phyloP scores from a whole-genome alignment of 2,113 vertebrate genomes.

The Corvus cornix region DNA sequence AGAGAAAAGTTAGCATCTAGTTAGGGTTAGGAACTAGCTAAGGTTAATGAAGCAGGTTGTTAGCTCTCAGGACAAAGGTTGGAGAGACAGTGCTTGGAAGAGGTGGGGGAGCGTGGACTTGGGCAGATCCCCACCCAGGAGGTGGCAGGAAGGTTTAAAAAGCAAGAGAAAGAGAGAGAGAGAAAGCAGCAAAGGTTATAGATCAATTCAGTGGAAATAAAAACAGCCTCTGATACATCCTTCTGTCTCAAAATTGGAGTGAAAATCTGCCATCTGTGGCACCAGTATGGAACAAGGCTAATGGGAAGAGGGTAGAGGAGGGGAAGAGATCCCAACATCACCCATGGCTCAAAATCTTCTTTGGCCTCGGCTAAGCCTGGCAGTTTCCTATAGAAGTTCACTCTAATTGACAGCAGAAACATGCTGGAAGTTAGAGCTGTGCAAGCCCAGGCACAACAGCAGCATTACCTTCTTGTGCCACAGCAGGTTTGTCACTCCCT shows the following conservation, averaged over 20 bases:
- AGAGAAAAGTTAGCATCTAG: constrained; percentile 74
- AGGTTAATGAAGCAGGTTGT: constrained; percentile 80
- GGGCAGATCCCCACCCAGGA: constrained; percentile 27
- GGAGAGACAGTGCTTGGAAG: constrained; percentile 6
- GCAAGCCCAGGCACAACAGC: neutral
- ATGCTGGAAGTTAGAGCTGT: neutral
- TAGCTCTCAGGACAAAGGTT: constrained; percentile 56
- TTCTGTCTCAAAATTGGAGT: constrained; percentile 51
- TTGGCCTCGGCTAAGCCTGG: neutral
- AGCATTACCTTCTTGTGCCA: neutral
- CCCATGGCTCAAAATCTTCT: neutral
- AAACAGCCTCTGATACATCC: constrained; percentile 59
- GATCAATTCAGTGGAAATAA: constrained; percentile 43
- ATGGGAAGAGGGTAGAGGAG: neutral
- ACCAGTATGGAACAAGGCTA: neutral
- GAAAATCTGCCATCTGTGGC: constrained; percentile 75
- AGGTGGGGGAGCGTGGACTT: neutral
- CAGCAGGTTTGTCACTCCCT: neutral
- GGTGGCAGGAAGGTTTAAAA: constrained; percentile 18
- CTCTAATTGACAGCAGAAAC: neutral
- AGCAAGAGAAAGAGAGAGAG: constrained; percentile 13
- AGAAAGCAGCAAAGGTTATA: constrained; percentile 51
- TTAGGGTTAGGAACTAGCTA: constrained; percentile 71
- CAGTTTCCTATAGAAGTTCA: neutral
- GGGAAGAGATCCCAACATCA: neutral